Conservation (phyloP, 2,113 vertebrate species). For the Crotalus viridis region DNA sequence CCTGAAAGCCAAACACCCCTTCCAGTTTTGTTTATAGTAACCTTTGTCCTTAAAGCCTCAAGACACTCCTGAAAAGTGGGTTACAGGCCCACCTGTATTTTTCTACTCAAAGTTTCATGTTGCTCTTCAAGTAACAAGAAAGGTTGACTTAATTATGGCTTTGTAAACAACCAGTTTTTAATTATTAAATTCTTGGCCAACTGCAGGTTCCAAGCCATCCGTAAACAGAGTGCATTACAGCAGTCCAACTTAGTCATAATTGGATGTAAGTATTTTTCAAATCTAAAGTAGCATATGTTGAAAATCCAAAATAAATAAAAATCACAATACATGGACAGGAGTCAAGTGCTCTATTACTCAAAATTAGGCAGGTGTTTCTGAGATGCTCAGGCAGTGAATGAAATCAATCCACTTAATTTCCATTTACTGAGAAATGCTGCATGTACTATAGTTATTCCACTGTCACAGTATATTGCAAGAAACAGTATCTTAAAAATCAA, state of each 20-base stretch:
- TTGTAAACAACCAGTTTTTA: background rate
- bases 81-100: background rate
- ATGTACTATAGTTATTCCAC: background rate
- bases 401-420: background rate
- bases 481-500: background rate
- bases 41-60: background rate
- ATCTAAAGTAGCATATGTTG: background rate
- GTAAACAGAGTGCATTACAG: background rate
- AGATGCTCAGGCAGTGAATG: background rate
- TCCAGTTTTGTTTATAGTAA: background rate
- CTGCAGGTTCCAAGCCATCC: background rate
- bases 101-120: background rate
- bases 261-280: background rate
- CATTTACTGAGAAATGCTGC: background rate
- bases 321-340: background rate
- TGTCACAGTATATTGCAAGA: background rate
- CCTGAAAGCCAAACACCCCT: background rate
- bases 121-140: background rate
- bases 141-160: background rate
- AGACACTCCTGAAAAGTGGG: background rate
- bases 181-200: background rate
- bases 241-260: background rate
- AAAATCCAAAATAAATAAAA: background rate
- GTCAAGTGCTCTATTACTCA: background rate
- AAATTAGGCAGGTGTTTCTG: background rate